phyloP scores from a whole-genome alignment of 2,888 invertebrate genomes.

The Atrina japonica region DNA sequence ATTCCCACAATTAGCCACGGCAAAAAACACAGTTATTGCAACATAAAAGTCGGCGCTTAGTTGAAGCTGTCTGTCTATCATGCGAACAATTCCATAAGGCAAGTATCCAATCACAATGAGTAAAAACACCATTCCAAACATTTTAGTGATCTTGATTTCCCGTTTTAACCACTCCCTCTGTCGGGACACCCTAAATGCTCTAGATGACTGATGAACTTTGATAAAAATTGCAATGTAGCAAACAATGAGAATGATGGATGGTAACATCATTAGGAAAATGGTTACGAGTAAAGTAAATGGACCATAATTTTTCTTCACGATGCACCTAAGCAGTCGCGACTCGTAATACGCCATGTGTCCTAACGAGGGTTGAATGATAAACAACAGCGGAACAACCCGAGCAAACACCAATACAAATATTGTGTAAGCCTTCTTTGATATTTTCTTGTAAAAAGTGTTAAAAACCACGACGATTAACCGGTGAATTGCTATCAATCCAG shows the following conservation, averaged over 20 bases:
- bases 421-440: slow-evolving; percentile 76
- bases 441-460: slow-evolving; percentile 76
- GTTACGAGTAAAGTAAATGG: slow-evolving; percentile 74
- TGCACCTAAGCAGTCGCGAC: slow-evolving; percentile 75
- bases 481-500: slow-evolving; percentile 78
- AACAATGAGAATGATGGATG: slow-evolving; percentile 76
- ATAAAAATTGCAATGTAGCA: slow-evolving; percentile 78
- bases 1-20: slow-evolving; percentile 77
- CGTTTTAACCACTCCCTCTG: slow-evolving; percentile 74
- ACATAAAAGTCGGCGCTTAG: slow-evolving; percentile 77
- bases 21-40: slow-evolving; percentile 77
- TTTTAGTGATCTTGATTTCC: slow-evolving; percentile 80
- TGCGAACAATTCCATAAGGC: slow-evolving; percentile 77
- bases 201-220: slow-evolving; percentile 74
- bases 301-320: slow-evolving; percentile 73
- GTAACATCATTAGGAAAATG: slow-evolving; percentile 75
- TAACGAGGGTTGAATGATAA: slow-evolving; percentile 74
- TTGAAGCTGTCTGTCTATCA: slow-evolving; percentile 72
- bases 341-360: slow-evolving; percentile 76
- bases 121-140: slow-evolving; percentile 79
- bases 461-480: slow-evolving; percentile 78
- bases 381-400: slow-evolving; percentile 74
- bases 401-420: slow-evolving; percentile 75
- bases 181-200: slow-evolving; percentile 68
- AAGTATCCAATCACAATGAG: slow-evolving; percentile 78